Conservation (phyloP, 2,888 invertebrate species). For the Tanytarsus gracilentus region DNA sequence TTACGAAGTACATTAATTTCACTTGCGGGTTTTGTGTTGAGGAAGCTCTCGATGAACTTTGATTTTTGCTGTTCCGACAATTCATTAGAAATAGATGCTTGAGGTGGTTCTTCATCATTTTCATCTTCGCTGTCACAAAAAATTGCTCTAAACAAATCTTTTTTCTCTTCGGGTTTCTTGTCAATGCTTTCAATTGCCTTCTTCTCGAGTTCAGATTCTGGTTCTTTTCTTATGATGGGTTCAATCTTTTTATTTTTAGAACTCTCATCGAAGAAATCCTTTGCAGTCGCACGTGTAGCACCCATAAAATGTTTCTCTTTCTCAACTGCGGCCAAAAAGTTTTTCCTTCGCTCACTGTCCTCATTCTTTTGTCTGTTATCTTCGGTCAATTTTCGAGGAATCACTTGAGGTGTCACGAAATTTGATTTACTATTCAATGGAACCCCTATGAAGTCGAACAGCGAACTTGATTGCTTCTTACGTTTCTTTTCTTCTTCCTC, state of each 20-base stretch:
- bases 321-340: conserved; percentile 7
- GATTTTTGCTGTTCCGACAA: conserved; percentile 33
- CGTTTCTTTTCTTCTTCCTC: conserved; percentile 46
- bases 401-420: conserved; percentile 43
- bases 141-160: conserved; percentile 81
- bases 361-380: neutral
- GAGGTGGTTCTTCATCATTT: conserved; percentile 43
- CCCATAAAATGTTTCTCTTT: conserved; percentile 24
- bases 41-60: conserved; percentile 22
- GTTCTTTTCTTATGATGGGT: neutral
- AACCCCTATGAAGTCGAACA: conserved; percentile 67
- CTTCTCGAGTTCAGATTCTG: conserved; percentile 37
- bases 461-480: conserved; percentile 57
- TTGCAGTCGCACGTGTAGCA: conserved; percentile 24
- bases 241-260: conserved; percentile 8
- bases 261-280: conserved; percentile 27
- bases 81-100: conserved; percentile 24
- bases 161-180: conserved; percentile 49
- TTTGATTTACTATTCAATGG: conserved; percentile 50
- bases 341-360: conserved; percentile 13
- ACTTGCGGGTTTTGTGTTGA: conserved; percentile 36
- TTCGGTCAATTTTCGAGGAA: conserved; percentile 33
- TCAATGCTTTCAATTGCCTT: conserved; percentile 36
- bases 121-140: conserved; percentile 73
- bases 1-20: conserved; percentile 54